Base-by-base conservation (phyloP, 2,888 invertebrate genomes). In the Scaptomyza parva region DNA sequence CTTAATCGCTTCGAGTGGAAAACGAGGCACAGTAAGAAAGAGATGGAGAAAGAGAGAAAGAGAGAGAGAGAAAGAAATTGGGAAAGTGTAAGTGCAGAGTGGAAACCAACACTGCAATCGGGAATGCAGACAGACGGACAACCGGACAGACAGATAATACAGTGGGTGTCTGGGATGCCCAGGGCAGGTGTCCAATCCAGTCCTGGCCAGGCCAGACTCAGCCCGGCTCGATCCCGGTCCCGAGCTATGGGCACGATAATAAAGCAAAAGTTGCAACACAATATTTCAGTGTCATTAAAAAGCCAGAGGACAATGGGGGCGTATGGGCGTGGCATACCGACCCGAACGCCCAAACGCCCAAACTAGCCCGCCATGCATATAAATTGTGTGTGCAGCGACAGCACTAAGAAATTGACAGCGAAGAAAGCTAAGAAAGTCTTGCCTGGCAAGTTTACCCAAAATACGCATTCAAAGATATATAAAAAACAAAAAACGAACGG, bases 281-380 rank as follows among this genome's bases (percentile, higher is more conserved):
- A 80, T 80, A 80, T 82, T 82, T 82, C 67, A 80, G 74, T 75
- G 77, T 77, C 77, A 77, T 71, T 71, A 71, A 62, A 68, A 63
- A 64, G 63, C 52, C 61, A 67, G 53, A 62, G 53, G 52, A 41
- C 68, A 44, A 44, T 39, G 35, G 39, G 39, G 60, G 53, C 20
- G 26, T 39, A 24, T 44, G 47, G 67, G 61, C 67, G 68, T 60
- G 50, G 51, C 68, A 52, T 1, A n/a, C n/a, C n/a, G n/a, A n/a
- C n/a, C n/a, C 41, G 3, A 54, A 20, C 37, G 33, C n/a, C n/a
- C n/a, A n/a, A 33, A n/a, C 30, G 30, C 24, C 47, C 47, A 45
- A 66, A 30, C 59, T 41, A 17, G 40, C 47, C 41, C 33, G n/a
- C n/a, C 60, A 54, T 67, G 68, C 67, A 67, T 67, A 67, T 68